Evolutionary conservation across 2,113 vertebrate genomes (phyloP), one percentile per base, ranked within the genome.

Genomic region (Sakesphorus luctuosus): DNA sequence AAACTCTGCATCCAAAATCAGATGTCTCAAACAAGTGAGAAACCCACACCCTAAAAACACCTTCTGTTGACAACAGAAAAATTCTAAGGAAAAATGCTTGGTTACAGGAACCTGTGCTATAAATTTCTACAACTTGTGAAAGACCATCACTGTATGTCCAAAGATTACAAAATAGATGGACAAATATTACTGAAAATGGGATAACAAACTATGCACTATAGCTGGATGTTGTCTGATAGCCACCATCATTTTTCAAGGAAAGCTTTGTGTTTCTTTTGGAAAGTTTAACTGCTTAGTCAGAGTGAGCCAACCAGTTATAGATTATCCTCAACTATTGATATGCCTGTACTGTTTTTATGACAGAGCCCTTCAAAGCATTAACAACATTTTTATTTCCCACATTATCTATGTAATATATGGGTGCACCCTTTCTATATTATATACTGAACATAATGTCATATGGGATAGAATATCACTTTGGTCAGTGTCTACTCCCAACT

Each of bases 301-400:
- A 95, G 79, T 36, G 13, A 95, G 25, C 19, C 13, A 21, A 14
- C 81, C 46, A 46, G 4, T 80, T 43, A 69, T 1, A 67, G 47
- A 61, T 49, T 74, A 35, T 50, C 11, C 15, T 86, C 59, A 80
- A 10, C n/a, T 79, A 44, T 31, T 6, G 0, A 58, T 43, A 13
- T 7, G 19, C 47, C 83, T 69, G 56, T 61, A 49, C 14, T 36
- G 11, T 18, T 93, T 81, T 81, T 76, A 44, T 49, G 43, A 31
- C 6, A 53, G 86, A 91, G 6, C 11, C 26, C 29, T 87, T 84
- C 11, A 28, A 71, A 87, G 7, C 35, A 89, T 67, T 49, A 82
- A 31, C 13, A 44, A 35, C 0, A 0, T 56, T 69, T 65, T 43
- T 40, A 38, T 75, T 78, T 25, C 31, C 18, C 2, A 3, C n/a